Conservation (phyloP, 1,140 invertebrate genomes). For the Pissodes strobi region DNA sequence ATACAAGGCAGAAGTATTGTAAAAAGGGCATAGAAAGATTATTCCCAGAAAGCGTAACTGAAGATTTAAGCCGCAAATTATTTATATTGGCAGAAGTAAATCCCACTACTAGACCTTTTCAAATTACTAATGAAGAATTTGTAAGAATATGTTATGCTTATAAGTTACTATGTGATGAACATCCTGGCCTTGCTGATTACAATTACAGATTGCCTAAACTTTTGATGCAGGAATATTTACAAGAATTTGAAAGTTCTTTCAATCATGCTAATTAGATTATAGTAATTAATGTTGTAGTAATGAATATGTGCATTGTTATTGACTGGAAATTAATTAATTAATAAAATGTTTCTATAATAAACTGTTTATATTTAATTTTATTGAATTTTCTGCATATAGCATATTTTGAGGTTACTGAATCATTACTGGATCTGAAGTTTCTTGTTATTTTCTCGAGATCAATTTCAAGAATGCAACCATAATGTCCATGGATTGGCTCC, state of each 20-base stretch:
- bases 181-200: conserved; percentile 73
- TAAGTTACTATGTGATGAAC: conserved; percentile 67
- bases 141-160: conserved; percentile 78
- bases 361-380: no score
- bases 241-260: conserved; percentile 4
- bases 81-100: conserved; percentile 75
- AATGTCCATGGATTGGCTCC: no score
- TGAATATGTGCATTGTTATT: no score
- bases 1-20: conserved; percentile 84
- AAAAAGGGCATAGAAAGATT: conserved; percentile 71
- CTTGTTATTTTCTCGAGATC: no score
- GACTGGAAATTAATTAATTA: no score
- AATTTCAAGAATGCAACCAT: no score
- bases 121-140: conserved; percentile 80
- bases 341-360: no score
- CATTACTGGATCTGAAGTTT: no score
- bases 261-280: no score
- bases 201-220: conserved; percentile 67
- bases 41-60: conserved; percentile 72
- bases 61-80: conserved; percentile 70
- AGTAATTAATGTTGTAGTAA: no score
- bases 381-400: no score
- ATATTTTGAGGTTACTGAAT: no score
- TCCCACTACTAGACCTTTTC: conserved; percentile 67
- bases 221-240: conserved; percentile 7